Conservation (phyloP, 2,888 invertebrate species). For the Drepanosiphum platanoidis region DNA sequence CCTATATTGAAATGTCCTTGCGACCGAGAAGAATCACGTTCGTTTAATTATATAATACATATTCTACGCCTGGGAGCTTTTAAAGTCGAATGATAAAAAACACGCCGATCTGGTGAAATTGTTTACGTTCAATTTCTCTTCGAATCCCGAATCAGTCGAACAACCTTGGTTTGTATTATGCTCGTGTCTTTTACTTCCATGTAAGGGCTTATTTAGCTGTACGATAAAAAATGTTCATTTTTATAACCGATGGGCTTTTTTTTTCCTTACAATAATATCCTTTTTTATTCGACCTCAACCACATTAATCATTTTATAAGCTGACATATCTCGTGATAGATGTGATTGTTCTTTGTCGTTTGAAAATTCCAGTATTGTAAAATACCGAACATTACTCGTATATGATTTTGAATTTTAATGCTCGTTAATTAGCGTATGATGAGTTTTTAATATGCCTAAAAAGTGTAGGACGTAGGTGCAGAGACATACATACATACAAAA, state of each 20-base stretch:
- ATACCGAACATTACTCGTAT: neutral
- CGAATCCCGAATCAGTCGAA: neutral
- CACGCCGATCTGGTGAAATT: neutral
- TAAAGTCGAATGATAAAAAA: neutral
- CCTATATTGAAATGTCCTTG: constrained; percentile 22
- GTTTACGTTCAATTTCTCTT: constrained; percentile 20
- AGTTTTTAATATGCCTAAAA: neutral
- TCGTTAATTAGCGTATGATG: neutral
- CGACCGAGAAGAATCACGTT: constrained; percentile 22
- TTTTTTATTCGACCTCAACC: neutral
- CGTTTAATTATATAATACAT: neutral
- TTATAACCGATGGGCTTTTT: neutral
- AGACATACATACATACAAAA: too few relatives aligned
- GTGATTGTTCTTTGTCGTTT: constrained; percentile 2
- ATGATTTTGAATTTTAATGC: neutral
- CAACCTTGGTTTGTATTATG: constrained; percentile 5
- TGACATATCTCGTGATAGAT: neutral
- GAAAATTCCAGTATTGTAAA: neutral
- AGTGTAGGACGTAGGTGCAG: too few relatives aligned
- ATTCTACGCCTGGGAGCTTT: neutral
- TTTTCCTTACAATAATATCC: neutral
- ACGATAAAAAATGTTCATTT: neutral
- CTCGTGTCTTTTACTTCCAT: constrained; percentile 32
- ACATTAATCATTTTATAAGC: constrained; percentile 20
- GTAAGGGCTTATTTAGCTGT: constrained; percentile 27